Base-by-base conservation (phyloP, 2,888 invertebrate species). In the Mythimna pallens region DNA sequence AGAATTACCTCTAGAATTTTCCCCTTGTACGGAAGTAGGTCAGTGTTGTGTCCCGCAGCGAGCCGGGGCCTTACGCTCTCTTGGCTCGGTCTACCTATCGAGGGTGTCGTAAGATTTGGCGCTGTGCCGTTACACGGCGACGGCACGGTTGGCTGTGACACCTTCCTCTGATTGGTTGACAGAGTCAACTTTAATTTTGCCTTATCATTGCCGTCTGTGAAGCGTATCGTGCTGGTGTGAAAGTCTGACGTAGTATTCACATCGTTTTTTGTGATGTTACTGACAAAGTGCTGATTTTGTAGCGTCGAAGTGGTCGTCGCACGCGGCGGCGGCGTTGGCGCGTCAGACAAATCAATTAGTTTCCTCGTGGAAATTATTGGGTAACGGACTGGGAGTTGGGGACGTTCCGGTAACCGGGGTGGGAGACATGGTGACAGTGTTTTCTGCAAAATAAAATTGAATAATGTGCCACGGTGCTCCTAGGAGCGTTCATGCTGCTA, bases 371-470 rank as follows among this genome's bases (percentile, higher is more conserved):
- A 94, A 87, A 95, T 90, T 64, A 95, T 95, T 86, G 95, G 96
- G 87, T 96, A 96, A 84, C 93, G 94, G 89, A 90, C 89, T 84
- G 94, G 93, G 89, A 91, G 90, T 89, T 92, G 92, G 90, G 93
- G 96, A 90, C 93, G 95, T 92, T 91, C 95, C 90, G 94, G 94
- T 93, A 95, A 91, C 92, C 94, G 93, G 90, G 95, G 95, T 89
- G 95, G 95, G 88, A 92, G 87, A 86, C 93, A 91, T 91, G 95
- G 94, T 87, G 95, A 93, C 92, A 94, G 89, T 91, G 95, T 95
- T 91, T 93, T 95, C 96, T 96, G 96, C 89, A 95, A 96, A 95
- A 94, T 87, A 94, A 95, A 95, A 94, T 91, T 82, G 81, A 91
- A 94, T 93, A 91, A 93, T 95, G 95, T 94, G 95, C 94, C 93